Conservation (phyloP, 2,888 invertebrate genomes). For the Cheilosia urbana region DNA sequence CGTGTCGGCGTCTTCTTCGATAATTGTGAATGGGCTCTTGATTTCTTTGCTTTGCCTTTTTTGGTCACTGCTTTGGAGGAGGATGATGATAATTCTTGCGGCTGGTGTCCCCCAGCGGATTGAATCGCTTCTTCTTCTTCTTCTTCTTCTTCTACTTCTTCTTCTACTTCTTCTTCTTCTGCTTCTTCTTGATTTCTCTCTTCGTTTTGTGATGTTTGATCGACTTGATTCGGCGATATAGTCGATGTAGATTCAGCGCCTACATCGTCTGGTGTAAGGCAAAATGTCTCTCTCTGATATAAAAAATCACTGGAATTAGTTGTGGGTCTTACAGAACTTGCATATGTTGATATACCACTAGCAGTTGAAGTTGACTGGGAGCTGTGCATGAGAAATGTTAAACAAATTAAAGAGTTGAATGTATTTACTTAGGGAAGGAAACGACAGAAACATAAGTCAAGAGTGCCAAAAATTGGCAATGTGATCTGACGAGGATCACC, state of each 20-base stretch:
- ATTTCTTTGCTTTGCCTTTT: conserved; percentile 49
- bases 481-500: conserved; percentile 19
- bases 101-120: conserved; percentile 14
- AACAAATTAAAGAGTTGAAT: conserved; percentile 45
- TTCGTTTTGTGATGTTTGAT: conserved; percentile 76
- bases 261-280: conserved; percentile 82
- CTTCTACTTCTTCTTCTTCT: conserved; percentile 75
- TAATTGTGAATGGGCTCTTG: conserved; percentile 36
- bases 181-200: conserved; percentile 76
- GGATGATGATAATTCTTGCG: conserved; percentile 14
- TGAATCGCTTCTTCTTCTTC: conserved; percentile 77
- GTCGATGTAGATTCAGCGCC: conserved; percentile 66
- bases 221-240: conserved; percentile 61
- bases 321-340: conserved; percentile 82
- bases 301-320: conserved; percentile 83
- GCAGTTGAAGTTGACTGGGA: conserved; percentile 83
- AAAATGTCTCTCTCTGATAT: conserved; percentile 83
- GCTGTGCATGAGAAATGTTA: conserved; percentile 77
- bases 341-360: conserved; percentile 83
- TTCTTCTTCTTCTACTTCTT: too few relatives aligned
- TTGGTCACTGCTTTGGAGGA: conserved; percentile 5
- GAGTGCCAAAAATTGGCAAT: conserved; percentile 3
- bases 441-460: neutral
- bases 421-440: conserved; percentile 5
- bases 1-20: conserved; percentile 34